Conservation (phyloP, 2,888 invertebrate genomes). For the Perdita meconis region DNA sequence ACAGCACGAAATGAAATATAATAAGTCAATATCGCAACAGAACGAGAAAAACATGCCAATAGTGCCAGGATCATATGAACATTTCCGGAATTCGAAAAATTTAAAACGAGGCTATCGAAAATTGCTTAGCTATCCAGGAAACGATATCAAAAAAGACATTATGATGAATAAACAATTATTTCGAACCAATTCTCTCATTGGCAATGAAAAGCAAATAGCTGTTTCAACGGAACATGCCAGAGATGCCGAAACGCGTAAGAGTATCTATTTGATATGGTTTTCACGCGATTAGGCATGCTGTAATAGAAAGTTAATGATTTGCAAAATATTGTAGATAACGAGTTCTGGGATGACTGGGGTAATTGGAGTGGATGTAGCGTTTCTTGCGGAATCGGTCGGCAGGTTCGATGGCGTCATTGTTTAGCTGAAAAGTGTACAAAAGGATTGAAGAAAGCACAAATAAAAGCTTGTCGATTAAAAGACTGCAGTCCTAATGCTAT, state of each 20-base stretch:
- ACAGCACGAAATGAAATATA: background rate
- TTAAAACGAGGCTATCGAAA: constrained; percentile 39
- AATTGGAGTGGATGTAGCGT: constrained; percentile 73
- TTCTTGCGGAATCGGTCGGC: constrained; percentile 72
- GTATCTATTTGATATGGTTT: no score
- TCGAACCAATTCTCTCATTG: background rate
- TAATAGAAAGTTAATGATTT: background rate
- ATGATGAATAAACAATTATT: background rate
- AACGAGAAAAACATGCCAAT: background rate
- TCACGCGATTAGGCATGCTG: background rate
- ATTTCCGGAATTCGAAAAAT: background rate
- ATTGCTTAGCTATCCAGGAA: constrained; percentile 40
- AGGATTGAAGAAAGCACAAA: constrained; percentile 74
- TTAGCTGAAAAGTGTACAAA: constrained; percentile 54
- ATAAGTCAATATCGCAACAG: background rate
- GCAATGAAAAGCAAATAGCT: background rate
- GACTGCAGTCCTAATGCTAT: constrained; percentile 65
- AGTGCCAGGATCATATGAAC: background rate
- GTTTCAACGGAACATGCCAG: background rate
- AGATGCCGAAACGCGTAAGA: constrained; percentile 14
- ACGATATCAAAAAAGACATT: background rate
- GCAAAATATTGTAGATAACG: constrained; percentile 31
- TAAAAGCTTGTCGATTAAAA: constrained; percentile 66
- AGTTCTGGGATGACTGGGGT: constrained; percentile 68
- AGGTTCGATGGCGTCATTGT: constrained; percentile 76